phyloP scores from a whole-genome alignment of 2,113 vertebrate genomes.

The Gobio gobio region DNA sequence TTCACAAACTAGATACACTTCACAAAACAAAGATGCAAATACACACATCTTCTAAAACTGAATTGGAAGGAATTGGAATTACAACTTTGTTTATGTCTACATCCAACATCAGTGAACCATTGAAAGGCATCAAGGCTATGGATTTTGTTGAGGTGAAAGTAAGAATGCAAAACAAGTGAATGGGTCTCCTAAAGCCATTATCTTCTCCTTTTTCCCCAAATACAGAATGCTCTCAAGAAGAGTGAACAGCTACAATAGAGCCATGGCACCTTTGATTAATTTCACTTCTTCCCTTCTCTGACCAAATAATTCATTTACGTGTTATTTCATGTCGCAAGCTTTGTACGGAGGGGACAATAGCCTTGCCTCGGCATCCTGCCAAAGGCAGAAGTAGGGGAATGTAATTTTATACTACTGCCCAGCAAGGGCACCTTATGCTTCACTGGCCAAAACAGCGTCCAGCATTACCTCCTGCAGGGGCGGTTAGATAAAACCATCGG shows the following conservation, averaged over 20 bases:
- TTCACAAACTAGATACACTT: neutral
- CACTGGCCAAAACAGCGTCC: neutral
- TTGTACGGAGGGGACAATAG: conserved; percentile 25
- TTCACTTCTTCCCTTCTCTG: conserved; percentile 12
- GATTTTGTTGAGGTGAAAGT: neutral
- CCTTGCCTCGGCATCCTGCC: conserved; percentile 6
- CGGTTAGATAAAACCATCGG: neutral
- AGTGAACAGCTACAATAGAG: conserved; percentile 16
- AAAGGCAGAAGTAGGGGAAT: conserved; percentile 1
- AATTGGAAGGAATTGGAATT: neutral
- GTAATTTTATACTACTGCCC: conserved; percentile 22
- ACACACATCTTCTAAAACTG: neutral
- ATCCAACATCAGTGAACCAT: neutral
- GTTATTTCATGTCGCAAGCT: conserved; percentile 38
- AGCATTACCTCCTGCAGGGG: conserved; percentile 9
- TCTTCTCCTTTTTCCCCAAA: neutral
- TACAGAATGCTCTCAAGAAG: neutral
- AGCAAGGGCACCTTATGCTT: conserved; percentile 39
- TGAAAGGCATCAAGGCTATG: neutral
- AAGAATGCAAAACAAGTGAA: neutral
- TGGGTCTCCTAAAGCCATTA: neutral
- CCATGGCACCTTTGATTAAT: conserved; percentile 42
- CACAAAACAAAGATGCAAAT: neutral
- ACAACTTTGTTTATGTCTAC: neutral
- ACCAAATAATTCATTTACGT: conserved; percentile 43